Conservation (phyloP, 2,888 invertebrate genomes). For the Epistrophe eligans region DNA sequence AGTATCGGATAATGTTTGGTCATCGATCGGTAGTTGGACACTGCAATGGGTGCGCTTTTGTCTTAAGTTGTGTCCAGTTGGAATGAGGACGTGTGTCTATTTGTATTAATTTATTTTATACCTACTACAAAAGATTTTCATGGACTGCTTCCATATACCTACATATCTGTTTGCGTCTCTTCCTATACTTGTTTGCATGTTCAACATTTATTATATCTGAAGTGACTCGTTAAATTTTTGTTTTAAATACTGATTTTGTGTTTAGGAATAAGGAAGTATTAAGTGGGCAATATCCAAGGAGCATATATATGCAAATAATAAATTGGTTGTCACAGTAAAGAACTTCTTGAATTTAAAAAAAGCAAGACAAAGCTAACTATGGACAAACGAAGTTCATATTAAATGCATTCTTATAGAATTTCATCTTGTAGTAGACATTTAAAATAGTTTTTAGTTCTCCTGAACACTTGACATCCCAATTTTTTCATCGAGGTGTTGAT, state of each 20-base stretch:
- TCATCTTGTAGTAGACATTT: too few relatives aligned
- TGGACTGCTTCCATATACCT: background rate
- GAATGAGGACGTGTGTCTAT: conserved; percentile 23
- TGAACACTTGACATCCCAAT: too few relatives aligned
- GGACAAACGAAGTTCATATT: background rate
- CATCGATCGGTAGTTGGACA: conserved; percentile 10
- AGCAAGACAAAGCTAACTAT: background rate
- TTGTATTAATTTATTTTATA: conserved; percentile 16
- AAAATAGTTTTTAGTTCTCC: too few relatives aligned
- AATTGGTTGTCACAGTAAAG: background rate
- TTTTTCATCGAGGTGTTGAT: too few relatives aligned
- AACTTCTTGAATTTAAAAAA: background rate
- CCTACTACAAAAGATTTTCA: background rate
- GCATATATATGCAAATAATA: background rate
- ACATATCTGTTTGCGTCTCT: too few relatives aligned
- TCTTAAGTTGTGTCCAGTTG: conserved; percentile 30
- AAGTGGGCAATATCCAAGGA: background rate
- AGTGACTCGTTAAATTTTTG: conserved; percentile 56
- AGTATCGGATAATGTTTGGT: conserved; percentile 29
- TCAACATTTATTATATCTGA: conserved; percentile 63
- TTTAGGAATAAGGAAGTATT: background rate
- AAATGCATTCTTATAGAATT: too few relatives aligned
- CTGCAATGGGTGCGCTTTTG: conserved; percentile 44
- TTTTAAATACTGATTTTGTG: conserved; percentile 13
- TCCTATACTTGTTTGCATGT: conserved; percentile 66